Conservation (phyloP, 2,797 vertebrate species). For the Megaceryle alcyon region DNA sequence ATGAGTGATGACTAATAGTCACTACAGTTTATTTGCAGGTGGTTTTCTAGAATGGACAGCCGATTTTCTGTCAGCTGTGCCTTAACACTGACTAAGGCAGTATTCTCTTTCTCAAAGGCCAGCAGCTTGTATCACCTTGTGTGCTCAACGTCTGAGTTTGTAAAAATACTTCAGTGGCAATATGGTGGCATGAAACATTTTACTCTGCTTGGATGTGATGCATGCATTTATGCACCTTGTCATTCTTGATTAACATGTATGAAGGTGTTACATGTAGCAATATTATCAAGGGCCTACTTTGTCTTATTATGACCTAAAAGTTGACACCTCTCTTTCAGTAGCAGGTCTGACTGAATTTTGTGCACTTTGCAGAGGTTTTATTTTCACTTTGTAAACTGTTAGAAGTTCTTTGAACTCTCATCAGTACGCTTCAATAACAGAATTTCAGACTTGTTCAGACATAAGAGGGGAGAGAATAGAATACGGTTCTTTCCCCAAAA, state of each 20-base stretch:
- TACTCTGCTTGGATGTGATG: neutral
- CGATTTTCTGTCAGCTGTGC: neutral
- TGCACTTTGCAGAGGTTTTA: neutral
- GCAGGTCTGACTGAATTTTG: neutral
- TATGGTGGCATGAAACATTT: neutral
- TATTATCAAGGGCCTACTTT: neutral
- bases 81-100: neutral
- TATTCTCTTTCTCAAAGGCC: neutral
- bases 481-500: fast-evolving
- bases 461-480: neutral
- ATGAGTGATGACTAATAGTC: neutral
- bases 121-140: neutral
- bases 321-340: neutral
- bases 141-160: neutral
- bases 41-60: neutral
- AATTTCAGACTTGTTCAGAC: neutral
- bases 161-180: neutral
- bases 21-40: neutral
- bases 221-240: neutral
- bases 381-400: neutral
- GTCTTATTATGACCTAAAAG: neutral
- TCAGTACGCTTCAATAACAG: neutral
- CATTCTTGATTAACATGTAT: neutral
- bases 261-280: neutral
- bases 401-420: neutral